phyloP scores from a whole-genome alignment of 2,888 invertebrate genomes.

The Linnaemya tessellans region DNA sequence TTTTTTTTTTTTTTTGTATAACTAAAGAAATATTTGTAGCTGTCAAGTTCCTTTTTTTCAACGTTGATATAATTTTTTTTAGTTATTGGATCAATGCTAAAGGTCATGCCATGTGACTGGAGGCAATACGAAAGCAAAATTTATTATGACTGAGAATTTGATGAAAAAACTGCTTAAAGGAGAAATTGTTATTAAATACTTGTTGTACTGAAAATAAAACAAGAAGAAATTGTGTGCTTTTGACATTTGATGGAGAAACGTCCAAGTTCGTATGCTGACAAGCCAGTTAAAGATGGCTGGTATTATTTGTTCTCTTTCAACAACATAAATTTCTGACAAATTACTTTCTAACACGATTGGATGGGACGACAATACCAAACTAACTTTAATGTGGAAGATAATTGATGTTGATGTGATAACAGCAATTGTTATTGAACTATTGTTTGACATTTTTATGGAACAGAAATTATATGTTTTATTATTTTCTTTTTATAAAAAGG shows the following conservation, averaged over 20 bases:
- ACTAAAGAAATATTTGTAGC: conserved; percentile 20
- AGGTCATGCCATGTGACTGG: conserved; percentile 14
- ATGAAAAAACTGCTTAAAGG: background rate
- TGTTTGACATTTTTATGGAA: too few species aligned
- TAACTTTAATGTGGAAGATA: too few species aligned
- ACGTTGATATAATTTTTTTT: background rate
- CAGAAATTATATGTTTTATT: too few species aligned
- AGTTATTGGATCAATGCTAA: background rate
- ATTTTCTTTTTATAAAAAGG: too few species aligned
- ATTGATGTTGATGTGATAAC: too few species aligned
- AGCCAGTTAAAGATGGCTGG: background rate
- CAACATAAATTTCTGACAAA: conserved; percentile 8
- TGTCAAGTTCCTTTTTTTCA: background rate
- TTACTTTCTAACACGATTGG: conserved; percentile 6
- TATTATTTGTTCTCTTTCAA: background rate
- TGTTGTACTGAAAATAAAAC: background rate
- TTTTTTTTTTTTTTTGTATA: conserved; percentile 10
- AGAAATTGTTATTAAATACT: background rate
- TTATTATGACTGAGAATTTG: background rate
- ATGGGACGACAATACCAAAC: too few species aligned
- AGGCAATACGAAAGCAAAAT: background rate
- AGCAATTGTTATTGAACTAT: too few species aligned
- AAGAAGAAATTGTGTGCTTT: background rate
- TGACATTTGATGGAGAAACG: background rate
- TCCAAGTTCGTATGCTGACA: background rate